These are phyloP conservation scores for Gadus macrocephalus DNA, from an alignment of 2,113 vertebrate species.

Conservation along the genomic window DNA sequence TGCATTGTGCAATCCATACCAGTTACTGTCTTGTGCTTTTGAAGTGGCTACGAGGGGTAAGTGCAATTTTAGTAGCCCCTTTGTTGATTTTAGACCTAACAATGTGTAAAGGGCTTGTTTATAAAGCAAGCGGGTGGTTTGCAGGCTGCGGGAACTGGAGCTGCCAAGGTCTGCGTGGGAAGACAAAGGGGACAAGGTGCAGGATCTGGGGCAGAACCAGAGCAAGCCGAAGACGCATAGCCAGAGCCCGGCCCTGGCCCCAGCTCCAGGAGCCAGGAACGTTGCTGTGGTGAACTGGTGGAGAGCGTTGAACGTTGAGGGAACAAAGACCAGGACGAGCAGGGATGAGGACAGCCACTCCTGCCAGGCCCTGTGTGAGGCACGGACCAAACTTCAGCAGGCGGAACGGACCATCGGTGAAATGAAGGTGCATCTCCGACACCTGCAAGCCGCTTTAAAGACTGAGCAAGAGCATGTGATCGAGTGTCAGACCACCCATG, in stretches of 20 bases:
- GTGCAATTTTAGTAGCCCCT: conserved; percentile 62
- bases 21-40: conserved; percentile 40
- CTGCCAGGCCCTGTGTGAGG: conserved; percentile 34
- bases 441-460: conserved; percentile 53
- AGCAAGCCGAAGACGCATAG: conserved; percentile 35
- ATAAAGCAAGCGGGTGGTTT: conserved; percentile 55
- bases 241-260: conserved; percentile 2
- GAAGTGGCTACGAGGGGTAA: conserved; percentile 40
- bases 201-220: conserved; percentile 56
- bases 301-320: conserved; percentile 52
- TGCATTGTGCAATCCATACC: conserved; percentile 34
- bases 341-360: conserved; percentile 19
- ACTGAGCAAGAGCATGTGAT: conserved; percentile 36
- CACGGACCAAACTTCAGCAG: conserved; percentile 37
- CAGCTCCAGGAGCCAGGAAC: conserved; percentile 52
- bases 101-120: conserved; percentile 54
- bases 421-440: conserved; percentile 53
- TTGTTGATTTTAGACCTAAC: conserved; percentile 51
- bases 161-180: conserved; percentile 59
- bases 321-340: conserved; percentile 21
- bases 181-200: conserved; percentile 61
- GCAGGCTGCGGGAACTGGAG: conserved; percentile 70
- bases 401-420: conserved; percentile 51
- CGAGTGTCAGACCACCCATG: conserved; percentile 21
- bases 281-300: conserved; percentile 62